phyloP scores from a whole-genome alignment of 2,888 invertebrate species.

The Pammene aurita region DNA sequence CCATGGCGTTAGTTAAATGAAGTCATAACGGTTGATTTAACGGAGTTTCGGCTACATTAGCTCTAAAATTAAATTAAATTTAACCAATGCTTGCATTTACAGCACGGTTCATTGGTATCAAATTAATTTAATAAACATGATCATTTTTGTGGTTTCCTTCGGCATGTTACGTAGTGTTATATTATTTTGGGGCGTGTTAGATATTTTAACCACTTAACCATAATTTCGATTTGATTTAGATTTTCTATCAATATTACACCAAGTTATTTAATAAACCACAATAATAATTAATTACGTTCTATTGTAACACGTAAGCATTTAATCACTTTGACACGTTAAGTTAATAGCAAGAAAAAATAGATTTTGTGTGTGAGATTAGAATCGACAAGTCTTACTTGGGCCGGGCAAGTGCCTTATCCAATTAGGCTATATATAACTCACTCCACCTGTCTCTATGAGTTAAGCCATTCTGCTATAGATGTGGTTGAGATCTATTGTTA shows the following conservation, averaged over 20 bases:
- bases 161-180: neutral
- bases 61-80: slow-evolving; percentile 47
- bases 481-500: neutral
- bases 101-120: slow-evolving; percentile 11
- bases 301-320: no score
- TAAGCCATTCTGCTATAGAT: neutral
- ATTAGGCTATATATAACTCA: slow-evolving; percentile 17
- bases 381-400: neutral
- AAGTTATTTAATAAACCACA: no score
- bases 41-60: slow-evolving; percentile 57
- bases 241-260: no score
- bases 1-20: slow-evolving; percentile 63
- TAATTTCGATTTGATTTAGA: no score
- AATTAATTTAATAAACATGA: slow-evolving; percentile 24
- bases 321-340: no score
- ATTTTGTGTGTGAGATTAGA: neutral
- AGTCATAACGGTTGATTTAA: slow-evolving; percentile 68
- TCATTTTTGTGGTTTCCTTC: slow-evolving; percentile 5
- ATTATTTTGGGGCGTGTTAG: neutral
- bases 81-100: slow-evolving; percentile 32
- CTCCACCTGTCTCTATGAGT: slow-evolving; percentile 10
- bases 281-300: no score
- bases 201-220: neutral
- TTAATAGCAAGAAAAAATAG: no score
- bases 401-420: neutral